Conservation (phyloP, 2,113 vertebrate genomes). For the Cephalophus harveyi region DNA sequence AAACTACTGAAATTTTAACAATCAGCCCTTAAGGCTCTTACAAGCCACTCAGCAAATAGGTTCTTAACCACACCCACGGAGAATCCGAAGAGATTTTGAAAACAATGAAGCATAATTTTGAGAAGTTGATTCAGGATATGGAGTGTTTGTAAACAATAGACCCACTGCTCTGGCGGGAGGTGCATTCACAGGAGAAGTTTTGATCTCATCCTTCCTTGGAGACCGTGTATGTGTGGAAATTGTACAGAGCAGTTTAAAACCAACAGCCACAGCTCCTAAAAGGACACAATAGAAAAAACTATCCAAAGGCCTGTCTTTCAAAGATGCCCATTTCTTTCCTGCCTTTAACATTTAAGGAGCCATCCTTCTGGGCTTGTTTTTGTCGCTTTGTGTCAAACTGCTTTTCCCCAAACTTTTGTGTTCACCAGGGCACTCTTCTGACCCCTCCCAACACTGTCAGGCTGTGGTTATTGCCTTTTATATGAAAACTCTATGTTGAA, state of each 20-base stretch:
- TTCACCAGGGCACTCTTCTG: conserved; percentile 82
- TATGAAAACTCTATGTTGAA: conserved; percentile 91
- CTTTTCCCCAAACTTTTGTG: conserved; percentile 76
- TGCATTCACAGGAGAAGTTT: neutral
- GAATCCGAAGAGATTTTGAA: too few species aligned
- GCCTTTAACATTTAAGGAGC: neutral
- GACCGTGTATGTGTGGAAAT: accelerated
- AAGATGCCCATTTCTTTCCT: neutral
- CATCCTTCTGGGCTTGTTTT: conserved; percentile 39
- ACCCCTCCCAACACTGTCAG: conserved; percentile 84
- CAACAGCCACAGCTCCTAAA: neutral
- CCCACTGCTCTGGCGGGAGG: accelerated
- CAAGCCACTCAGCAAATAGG: too few species aligned
- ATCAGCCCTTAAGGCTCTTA: accelerated
- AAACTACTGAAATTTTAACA: neutral
- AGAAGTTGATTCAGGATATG: accelerated
- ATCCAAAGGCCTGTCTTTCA: neutral
- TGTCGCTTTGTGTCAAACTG: conserved; percentile 76
- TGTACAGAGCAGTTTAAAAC: neutral
- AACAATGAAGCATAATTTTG: accelerated
- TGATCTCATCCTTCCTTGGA: neutral
- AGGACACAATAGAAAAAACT: neutral
- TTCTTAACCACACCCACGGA: accelerated
- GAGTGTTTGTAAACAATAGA: neutral
- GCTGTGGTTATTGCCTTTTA: conserved; percentile 91